Evolutionary conservation across 1,140 invertebrate species (phyloP), one percentile per base, ranked within the genome.

Genomic region (Ditylenchus dipsaci): DNA sequence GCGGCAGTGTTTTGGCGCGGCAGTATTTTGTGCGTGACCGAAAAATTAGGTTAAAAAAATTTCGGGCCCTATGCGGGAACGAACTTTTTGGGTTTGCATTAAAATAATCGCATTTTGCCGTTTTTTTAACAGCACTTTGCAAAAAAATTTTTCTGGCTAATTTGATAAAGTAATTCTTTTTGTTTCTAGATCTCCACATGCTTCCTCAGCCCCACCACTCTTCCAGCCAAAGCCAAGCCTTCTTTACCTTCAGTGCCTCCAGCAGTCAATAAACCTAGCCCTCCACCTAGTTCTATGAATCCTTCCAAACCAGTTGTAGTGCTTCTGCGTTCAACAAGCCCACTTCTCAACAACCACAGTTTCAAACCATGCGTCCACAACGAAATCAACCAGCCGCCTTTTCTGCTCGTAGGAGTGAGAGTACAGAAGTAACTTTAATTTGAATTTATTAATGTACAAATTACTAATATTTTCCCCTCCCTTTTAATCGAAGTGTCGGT

Each of bases 301-400:
- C 3, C 33, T 38, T 3, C 33, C 33, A 38, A 38, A 11, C 33
- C 33, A 38, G 33, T 38, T 5, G 11, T 21, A 33, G 59, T 27
- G 27, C 59, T 33, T 30, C 59, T 19, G 59, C 59, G 3, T 19
- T 61, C 8, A 61, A 3, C 59, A 61, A 61, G 29, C 60, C 67
- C 15, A 43, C 17, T 23, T 68, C 60, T 11, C 67, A 68, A 33
- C 63, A 68, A 23, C 7, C 23, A 26, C 67, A 68, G 21, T 68
- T 68, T 30, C 67, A 68, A 65, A 68, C 67, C 27, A 23, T 68
- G 23, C 33, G 67, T 1, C 67, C 67, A 17, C 11, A 11, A n/a
- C 58, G 63, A 27, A 59, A 30, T 0, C 68, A 72, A n/a, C 47
- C 26, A 42, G 58, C 30, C 23, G 30, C 63, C 13, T 9, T 23